phyloP scores from a whole-genome alignment of 2,888 invertebrate species.

The Pilophorus perplexus region DNA sequence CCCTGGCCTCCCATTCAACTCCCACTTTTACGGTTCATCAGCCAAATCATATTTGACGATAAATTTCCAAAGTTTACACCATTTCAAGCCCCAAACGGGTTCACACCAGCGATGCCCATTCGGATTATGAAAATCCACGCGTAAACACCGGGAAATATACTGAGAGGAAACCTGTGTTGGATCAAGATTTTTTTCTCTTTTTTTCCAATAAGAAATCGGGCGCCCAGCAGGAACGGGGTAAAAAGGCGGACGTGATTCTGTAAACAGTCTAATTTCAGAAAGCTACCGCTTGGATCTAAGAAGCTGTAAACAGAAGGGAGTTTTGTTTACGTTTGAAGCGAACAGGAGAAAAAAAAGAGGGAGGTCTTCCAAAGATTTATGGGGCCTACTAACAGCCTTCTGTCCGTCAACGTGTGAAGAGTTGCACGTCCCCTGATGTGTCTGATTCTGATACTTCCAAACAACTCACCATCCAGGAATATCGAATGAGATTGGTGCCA shows the following conservation, averaged over 20 bases:
- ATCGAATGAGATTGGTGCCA: too few relatives aligned
- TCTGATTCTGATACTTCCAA: too few relatives aligned
- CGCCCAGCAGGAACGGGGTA: too few relatives aligned
- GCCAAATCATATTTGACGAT: too few relatives aligned
- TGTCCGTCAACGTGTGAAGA: slow-evolving; percentile 25
- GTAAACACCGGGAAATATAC: too few relatives aligned
- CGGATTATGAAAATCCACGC: too few relatives aligned
- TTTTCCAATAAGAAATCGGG: too few relatives aligned
- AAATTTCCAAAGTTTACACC: too few relatives aligned
- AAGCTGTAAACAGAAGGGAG: slow-evolving; percentile 8
- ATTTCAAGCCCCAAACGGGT: too few relatives aligned
- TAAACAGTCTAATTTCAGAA: slow-evolving; percentile 36
- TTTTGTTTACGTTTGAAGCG: slow-evolving; percentile 11
- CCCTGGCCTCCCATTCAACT: too few relatives aligned
- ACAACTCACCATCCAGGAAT: not conserved
- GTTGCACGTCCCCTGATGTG: not conserved
- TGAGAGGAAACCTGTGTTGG: not conserved
- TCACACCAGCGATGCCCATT: too few relatives aligned
- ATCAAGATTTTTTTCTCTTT: slow-evolving; percentile 10
- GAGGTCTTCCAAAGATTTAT: slow-evolving; percentile 17
- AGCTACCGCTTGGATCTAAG: slow-evolving; percentile 10
- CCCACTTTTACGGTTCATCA: too few relatives aligned
- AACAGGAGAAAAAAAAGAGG: not conserved
- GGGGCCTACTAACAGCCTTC: slow-evolving; percentile 19
- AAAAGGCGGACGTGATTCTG: slow-evolving; percentile 14